Evolutionary conservation across 1,140 invertebrate species (phyloP), one percentile per base, ranked within the genome.

Genomic region (Eciton burchellii): DNA sequence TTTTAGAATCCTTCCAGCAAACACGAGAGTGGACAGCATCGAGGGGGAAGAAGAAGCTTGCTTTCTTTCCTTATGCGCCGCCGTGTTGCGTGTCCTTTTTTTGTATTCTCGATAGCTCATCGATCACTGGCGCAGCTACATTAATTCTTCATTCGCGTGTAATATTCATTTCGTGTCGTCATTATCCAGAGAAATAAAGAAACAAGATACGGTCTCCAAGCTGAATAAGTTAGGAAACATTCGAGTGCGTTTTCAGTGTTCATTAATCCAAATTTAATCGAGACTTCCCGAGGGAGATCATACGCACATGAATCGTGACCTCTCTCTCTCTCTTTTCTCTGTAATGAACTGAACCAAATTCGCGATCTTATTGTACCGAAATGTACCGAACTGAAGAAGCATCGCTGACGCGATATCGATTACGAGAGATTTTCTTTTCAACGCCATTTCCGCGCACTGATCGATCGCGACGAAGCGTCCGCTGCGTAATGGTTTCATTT

Each of bases 401-500:
- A 56, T 26, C 21, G 12, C 1, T 43, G 8, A 19, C 35, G 41
- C 52, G 35, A 56, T 19, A 54, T 62, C 72, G 72, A 63, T 79
- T 45, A 45, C 35, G 35, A 68, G n/a, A 49, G 29, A 79, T 70
- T 79, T 70, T 70, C 35, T 77, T 8, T 66, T 6, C 6, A 68
- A 54, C 52, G 65, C 65, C n/a, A 57, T 68, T 84, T 65, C 4
- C 45, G 16, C 26, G 16, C 24, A 16, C 54, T 63, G 77, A 74
- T 85, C 82, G 85, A 86, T 84, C 88, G 82, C 35, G 21, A n/a
- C 59, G 19, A 66, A 77, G 52, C 54, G 63, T 68, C 45, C 29
- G 45, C 72, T 70, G 5, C 65, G 76, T 68, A 66, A 82, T 60
- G 52, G 49, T 82, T 82, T 85, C 79, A 82, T 85, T 86, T 77